Evolutionary conservation across 2,888 invertebrate species (phyloP).

Genomic region (Leptinotarsa rubiginosa): DNA sequence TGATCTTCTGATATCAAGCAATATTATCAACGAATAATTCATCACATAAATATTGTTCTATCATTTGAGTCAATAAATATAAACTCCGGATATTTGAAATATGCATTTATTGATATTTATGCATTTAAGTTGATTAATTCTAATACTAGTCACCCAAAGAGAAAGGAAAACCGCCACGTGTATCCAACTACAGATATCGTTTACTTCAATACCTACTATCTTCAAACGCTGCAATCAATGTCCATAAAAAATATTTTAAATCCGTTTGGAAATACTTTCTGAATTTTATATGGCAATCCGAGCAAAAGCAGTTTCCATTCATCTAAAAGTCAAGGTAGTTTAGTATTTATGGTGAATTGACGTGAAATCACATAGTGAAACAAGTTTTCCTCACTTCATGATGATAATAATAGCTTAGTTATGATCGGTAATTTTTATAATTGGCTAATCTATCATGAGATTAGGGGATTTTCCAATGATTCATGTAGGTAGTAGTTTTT

Average conservation of each 20-base stretch:
- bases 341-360: constrained; percentile 7
- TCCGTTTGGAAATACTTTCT: constrained; percentile 13
- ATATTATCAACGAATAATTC: neutral
- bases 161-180: constrained; percentile 11
- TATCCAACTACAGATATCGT: constrained; percentile 5
- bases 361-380: constrained; percentile 16
- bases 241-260: constrained; percentile 7
- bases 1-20: neutral
- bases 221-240: constrained; percentile 8
- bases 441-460: neutral
- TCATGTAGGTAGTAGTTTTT: neutral
- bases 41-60: neutral
- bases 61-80: neutral
- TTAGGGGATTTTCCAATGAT: constrained; percentile 2
- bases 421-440: neutral
- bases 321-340: constrained; percentile 14
- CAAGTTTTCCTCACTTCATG: neutral
- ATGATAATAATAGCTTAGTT: constrained; percentile 1
- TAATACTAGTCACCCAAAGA: neutral
- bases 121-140: neutral
- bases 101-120: neutral
- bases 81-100: neutral
- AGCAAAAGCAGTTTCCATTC: constrained; percentile 15
- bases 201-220: neutral
- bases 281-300: constrained; percentile 10